Conservation (phyloP, 2,113 vertebrate species). For the Apodemus speciosus region DNA sequence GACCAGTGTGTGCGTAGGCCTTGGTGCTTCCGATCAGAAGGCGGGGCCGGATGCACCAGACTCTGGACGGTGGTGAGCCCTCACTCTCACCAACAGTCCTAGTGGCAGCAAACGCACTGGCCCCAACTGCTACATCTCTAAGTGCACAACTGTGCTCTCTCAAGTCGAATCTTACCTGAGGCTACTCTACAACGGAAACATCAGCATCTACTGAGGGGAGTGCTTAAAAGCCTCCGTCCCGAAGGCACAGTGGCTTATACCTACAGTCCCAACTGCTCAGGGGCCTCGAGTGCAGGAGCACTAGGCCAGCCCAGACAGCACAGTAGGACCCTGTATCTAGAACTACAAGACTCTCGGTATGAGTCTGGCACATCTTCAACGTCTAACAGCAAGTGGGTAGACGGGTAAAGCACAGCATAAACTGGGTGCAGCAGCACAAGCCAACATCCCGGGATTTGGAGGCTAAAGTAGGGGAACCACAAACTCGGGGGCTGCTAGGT, state of each 20-base stretch:
- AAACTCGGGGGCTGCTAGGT: background rate
- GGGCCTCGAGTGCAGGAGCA: background rate
- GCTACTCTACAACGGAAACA: background rate
- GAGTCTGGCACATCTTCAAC: conserved; percentile 1
- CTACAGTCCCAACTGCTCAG: background rate
- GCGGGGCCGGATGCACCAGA: background rate
- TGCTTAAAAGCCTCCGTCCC: background rate
- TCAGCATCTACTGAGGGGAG: conserved; percentile 9
- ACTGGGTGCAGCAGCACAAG: background rate
- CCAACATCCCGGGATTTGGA: background rate
- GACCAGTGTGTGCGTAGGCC: too few species aligned
- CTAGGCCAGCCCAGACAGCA: background rate
- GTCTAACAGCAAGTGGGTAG: background rate
- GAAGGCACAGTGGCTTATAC: background rate
- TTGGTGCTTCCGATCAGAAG: background rate
- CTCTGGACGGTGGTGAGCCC: background rate
- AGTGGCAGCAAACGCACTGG: background rate
- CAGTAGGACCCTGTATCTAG: background rate
- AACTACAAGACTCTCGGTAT: background rate
- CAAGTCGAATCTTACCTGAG: conserved; percentile 16
- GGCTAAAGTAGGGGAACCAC: background rate
- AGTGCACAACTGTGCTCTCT: background rate
- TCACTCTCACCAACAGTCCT: background rate
- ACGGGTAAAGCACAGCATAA: background rate
- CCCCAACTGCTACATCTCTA: background rate